Conservation (phyloP, 1,140 invertebrate genomes). For the Cydia splendana region DNA sequence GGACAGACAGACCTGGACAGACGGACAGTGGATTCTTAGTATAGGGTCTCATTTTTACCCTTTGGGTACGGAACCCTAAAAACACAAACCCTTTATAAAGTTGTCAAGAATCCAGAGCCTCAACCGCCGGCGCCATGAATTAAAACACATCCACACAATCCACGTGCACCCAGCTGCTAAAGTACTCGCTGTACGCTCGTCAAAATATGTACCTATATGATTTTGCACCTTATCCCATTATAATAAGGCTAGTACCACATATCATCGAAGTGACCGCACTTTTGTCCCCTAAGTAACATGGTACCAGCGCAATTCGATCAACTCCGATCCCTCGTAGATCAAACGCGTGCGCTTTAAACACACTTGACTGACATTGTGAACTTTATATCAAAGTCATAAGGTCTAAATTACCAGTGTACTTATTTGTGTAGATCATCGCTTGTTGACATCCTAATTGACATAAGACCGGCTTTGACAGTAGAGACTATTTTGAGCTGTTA, state of each 20-base stretch:
- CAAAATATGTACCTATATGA: not conserved
- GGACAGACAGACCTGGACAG: too few species aligned
- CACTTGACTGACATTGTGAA: not conserved
- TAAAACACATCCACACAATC: too few species aligned
- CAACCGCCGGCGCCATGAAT: too few species aligned
- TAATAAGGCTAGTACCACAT: not conserved
- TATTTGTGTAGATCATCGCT: slow-evolving; percentile 35
- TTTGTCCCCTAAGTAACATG: slow-evolving; percentile 6
- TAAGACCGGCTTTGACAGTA: slow-evolving; percentile 34
- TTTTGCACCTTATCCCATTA: not conserved
- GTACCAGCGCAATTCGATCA: slow-evolving; percentile 20
- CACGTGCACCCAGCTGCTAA: too few species aligned
- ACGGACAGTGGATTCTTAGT: too few species aligned
- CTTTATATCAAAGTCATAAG: not conserved
- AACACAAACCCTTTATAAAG: too few species aligned
- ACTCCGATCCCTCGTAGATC: slow-evolving; percentile 16
- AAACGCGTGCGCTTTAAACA: slow-evolving; percentile 1
- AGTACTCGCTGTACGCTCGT: too few species aligned
- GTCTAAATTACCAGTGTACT: not conserved
- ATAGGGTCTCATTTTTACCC: too few species aligned
- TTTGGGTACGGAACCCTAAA: too few species aligned
- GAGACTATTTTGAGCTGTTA: slow-evolving; percentile 9
- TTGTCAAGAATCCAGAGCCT: too few species aligned
- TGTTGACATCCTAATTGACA: slow-evolving; percentile 41
- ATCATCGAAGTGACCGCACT: not conserved